Evolutionary conservation across 2,888 invertebrate species (phyloP).

Genomic region (Amorpha juglandis): DNA sequence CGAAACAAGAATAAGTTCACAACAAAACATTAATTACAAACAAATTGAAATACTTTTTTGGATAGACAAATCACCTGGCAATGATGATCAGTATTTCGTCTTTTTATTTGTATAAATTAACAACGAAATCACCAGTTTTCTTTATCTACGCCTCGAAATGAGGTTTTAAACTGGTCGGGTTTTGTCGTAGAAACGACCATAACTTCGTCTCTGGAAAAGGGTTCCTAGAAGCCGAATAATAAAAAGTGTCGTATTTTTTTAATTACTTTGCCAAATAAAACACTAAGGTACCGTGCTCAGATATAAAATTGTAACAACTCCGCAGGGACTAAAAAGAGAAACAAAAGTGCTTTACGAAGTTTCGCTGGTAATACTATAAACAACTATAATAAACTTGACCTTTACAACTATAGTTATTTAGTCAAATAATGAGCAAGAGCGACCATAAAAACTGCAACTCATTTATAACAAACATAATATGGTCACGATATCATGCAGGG

Average conservation of each 20-base stretch:
- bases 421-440: neutral
- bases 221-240: neutral
- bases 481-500: too few relatives aligned
- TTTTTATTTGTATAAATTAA: neutral
- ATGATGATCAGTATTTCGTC: neutral
- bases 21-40: neutral
- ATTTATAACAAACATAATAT: neutral
- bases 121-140: neutral
- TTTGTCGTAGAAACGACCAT: neutral
- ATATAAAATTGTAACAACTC: neutral
- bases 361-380: neutral
- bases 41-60: neutral
- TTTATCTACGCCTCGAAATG: neutral
- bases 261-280: neutral
- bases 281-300: neutral
- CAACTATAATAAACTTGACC: neutral
- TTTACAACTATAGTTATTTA: slow-evolving; percentile 2
- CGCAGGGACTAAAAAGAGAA: neutral
- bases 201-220: neutral
- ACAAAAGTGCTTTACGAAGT: neutral
- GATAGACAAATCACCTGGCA: neutral
- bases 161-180: neutral
- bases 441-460: neutral
- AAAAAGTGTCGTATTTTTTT: neutral
- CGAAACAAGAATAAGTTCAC: neutral